Evolutionary conservation across 2,797 vertebrate species (phyloP).

Genomic region (Heliangelus exortis): DNA sequence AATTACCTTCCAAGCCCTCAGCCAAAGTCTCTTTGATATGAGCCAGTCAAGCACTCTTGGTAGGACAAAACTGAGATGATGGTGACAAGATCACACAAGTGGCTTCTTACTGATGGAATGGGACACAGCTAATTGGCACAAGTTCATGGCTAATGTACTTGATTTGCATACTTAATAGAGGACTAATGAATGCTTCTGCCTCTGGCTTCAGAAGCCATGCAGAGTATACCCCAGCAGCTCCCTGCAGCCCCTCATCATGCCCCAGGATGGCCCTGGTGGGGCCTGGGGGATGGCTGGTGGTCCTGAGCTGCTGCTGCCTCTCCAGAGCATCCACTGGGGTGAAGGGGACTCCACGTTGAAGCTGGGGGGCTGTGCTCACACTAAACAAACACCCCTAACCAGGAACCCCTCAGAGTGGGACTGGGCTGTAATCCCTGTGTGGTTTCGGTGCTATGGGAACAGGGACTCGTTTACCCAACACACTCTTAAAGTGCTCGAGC

Average conservation of each 20-base stretch:
- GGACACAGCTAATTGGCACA: not conserved
- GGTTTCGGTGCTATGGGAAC: slow-evolving; percentile 65
- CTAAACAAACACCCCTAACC: not conserved
- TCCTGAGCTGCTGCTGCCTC: not conserved
- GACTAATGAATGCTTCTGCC: not conserved
- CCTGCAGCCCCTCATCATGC: not conserved
- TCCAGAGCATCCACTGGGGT: rapidly evolving
- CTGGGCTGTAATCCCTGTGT: not conserved
- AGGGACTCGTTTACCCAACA: slow-evolving; percentile 57
- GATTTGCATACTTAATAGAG: not conserved
- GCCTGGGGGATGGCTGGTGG: rapidly evolving
- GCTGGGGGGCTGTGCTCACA: not conserved
- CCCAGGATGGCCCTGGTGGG: not conserved
- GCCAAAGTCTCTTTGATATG: not conserved
- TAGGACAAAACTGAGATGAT: not conserved
- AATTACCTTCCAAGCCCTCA: not conserved
- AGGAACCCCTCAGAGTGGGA: too few relatives aligned
- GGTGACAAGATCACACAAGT: not conserved
- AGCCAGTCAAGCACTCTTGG: not conserved
- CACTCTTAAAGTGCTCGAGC: slow-evolving; percentile 6
- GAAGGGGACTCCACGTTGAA: not conserved
- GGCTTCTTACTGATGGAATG: not conserved
- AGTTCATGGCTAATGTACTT: not conserved
- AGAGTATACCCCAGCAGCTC: not conserved
- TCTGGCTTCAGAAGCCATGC: not conserved